Conservation (phyloP, 2,888 invertebrate genomes). For the Anthoptus insignis region DNA sequence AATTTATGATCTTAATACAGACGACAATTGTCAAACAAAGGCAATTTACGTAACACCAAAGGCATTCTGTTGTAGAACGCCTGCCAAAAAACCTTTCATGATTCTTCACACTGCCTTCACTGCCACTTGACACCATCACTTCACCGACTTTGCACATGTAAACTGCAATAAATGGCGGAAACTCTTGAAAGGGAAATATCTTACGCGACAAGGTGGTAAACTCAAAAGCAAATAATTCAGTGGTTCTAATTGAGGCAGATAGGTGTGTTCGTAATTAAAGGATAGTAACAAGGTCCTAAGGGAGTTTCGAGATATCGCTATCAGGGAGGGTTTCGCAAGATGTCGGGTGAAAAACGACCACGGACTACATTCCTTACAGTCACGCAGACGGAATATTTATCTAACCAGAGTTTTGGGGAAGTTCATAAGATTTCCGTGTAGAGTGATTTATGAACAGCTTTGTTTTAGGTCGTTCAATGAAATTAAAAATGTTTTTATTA, state of each 20-base stretch:
- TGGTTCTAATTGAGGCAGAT: conserved; percentile 73
- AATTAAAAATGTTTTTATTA: not conserved
- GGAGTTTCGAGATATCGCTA: conserved; percentile 58
- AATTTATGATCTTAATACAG: too few relatives aligned
- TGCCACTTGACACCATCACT: too few relatives aligned
- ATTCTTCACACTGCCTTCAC: too few relatives aligned
- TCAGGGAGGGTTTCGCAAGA: conserved; percentile 53
- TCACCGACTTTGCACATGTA: too few relatives aligned
- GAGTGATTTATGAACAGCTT: conserved; percentile 20
- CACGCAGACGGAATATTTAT: conserved; percentile 27
- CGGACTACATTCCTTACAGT: conserved; percentile 5
- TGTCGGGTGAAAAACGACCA: conserved; percentile 64
- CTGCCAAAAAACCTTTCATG: too few relatives aligned
- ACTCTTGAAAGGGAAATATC: conserved; percentile 18
- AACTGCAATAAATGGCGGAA: not conserved
- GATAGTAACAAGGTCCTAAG: conserved; percentile 75
- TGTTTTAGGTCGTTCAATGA: not conserved
- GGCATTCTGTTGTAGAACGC: too few relatives aligned
- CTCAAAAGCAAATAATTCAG: conserved; percentile 64
- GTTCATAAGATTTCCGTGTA: conserved; percentile 17
- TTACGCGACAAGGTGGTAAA: conserved; percentile 60
- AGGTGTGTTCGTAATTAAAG: conserved; percentile 78
- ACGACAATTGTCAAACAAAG: too few relatives aligned
- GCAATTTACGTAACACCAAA: too few relatives aligned
- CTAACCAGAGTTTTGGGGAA: conserved; percentile 25